Conservation (phyloP, 1,140 invertebrate species). For the Dinothrombium tinctorium region DNA sequence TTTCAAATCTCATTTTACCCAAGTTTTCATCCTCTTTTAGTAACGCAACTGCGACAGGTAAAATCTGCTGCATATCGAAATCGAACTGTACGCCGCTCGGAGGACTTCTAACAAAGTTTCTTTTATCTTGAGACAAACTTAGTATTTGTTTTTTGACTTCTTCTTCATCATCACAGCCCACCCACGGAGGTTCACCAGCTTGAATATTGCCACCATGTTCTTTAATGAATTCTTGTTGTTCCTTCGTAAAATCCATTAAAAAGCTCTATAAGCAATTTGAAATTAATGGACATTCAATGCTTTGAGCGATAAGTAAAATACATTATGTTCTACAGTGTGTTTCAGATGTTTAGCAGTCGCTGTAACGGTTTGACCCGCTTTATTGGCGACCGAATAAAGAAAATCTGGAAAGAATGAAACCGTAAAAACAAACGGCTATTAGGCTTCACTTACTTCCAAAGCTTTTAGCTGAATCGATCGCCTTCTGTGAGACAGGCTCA, state of each 20-base stretch:
- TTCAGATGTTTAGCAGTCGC: conserved; percentile 71
- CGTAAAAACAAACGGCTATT: neutral
- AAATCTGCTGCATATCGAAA: conserved; percentile 74
- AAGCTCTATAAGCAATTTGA: conserved; percentile 43
- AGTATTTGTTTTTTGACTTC: conserved; percentile 82
- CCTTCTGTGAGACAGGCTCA: conserved; percentile 55
- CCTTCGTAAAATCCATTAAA: conserved; percentile 80
- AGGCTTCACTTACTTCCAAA: conserved; percentile 37
- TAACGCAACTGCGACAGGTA: conserved; percentile 73
- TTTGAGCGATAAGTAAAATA: conserved; percentile 28
- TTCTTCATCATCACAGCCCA: conserved; percentile 59
- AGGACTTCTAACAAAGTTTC: conserved; percentile 88
- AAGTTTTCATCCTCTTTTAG: conserved; percentile 83
- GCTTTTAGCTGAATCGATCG: conserved; percentile 58
- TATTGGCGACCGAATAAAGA: conserved; percentile 66
- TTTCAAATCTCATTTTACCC: conserved; percentile 90
- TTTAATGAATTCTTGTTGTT: conserved; percentile 82
- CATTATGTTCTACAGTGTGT: conserved; percentile 83
- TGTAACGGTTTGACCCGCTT: conserved; percentile 49
- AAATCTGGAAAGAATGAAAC: conserved; percentile 25
- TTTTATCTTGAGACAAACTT: conserved; percentile 66
- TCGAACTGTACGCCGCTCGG: conserved; percentile 82
- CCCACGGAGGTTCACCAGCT: conserved; percentile 67
- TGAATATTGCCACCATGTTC: conserved; percentile 43
- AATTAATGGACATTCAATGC: neutral